Percentiles rank a stretch among this genome's conserved stretches.
phyloP scores from a whole-genome alignment of 2,888 invertebrate genomes.

The Amblyjoppa fuscipennis region DNA sequence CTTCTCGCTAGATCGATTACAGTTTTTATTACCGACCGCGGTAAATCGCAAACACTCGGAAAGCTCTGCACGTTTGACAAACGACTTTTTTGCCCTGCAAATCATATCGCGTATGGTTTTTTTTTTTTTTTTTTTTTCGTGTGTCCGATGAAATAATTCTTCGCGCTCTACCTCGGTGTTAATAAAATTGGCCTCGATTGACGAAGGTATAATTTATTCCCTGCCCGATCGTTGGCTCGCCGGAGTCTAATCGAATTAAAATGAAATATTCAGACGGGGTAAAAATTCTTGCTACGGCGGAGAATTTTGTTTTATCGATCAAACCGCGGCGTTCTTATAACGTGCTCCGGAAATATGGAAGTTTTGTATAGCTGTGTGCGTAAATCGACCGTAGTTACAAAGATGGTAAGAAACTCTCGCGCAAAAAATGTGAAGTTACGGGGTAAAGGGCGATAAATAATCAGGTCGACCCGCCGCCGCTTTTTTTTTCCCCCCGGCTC shows the following conservation, averaged over 20 bases:
- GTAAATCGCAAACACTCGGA: too few species aligned
- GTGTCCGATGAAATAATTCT: not conserved
- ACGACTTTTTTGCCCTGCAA: too few species aligned
- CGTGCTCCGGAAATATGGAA: not conserved
- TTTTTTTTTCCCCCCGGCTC: constrained; percentile 48
- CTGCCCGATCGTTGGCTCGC: not conserved
- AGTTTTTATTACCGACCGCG: too few species aligned
- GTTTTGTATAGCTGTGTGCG: not conserved
- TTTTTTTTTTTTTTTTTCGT: too few species aligned
- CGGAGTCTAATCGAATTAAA: not conserved
- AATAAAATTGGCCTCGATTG: not conserved
- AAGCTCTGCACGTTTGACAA: too few species aligned
- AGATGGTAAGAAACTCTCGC: constrained; percentile 35
- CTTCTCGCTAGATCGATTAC: too few species aligned
- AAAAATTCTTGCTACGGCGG: not conserved
- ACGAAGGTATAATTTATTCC: not conserved
- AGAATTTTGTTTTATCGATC: constrained; percentile 4
- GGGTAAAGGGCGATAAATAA: constrained; percentile 55
- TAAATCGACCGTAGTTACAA: not conserved
- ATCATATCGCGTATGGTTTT: too few species aligned
- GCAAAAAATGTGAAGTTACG: constrained; percentile 56
- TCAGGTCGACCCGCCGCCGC: constrained; percentile 51
- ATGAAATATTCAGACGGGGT: not conserved
- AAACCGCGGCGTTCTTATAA: not conserved
- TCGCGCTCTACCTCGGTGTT: not conserved